Conservation (phyloP, 2,888 invertebrate species). For the Hemicrepidius hirtus region DNA sequence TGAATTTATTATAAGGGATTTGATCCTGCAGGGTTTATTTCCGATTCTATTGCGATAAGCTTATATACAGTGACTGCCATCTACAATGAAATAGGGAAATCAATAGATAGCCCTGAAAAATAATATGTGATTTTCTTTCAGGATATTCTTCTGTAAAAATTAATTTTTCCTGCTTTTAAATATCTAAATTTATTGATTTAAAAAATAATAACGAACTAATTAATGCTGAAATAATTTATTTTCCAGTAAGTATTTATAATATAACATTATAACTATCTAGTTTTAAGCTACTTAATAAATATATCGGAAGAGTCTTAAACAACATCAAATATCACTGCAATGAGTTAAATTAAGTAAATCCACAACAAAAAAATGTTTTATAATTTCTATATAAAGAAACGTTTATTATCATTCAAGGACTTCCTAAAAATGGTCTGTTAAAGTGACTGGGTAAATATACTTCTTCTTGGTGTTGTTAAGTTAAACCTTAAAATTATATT, state of each 20-base stretch:
- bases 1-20: too few relatives aligned
- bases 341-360: constrained; percentile 51
- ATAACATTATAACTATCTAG: constrained; percentile 68
- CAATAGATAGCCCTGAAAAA: too few relatives aligned
- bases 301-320: constrained; percentile 68
- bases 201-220: neutral
- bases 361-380: neutral
- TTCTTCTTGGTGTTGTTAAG: constrained; percentile 31
- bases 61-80: too few relatives aligned
- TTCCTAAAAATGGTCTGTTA: neutral
- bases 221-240: constrained; percentile 69
- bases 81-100: too few relatives aligned
- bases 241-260: constrained; percentile 66
- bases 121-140: too few relatives aligned
- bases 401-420: neutral
- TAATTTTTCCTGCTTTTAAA: too few relatives aligned
- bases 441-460: constrained; percentile 8
- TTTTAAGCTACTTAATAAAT: constrained; percentile 64
- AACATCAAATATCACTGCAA: constrained; percentile 69
- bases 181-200: too few relatives aligned
- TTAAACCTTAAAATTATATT: neutral
- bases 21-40: too few relatives aligned
- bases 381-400: constrained; percentile 1
- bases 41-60: too few relatives aligned
- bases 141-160: too few relatives aligned